These are phyloP conservation scores for Abscondita cerata DNA, from an alignment of 2,888 invertebrate genomes.

Conservation along the genomic window DNA sequence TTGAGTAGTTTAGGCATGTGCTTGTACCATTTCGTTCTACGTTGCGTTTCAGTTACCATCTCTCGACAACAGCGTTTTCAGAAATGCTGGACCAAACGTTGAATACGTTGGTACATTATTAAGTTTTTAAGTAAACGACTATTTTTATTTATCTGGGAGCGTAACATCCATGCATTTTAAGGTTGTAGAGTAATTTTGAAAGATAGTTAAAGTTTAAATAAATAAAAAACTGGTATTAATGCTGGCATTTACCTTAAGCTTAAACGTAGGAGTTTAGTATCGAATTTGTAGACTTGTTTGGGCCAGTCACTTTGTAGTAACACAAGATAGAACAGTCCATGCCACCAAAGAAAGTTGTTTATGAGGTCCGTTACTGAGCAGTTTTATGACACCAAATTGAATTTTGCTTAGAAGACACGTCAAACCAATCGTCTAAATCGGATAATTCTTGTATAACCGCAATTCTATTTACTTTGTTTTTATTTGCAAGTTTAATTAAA, in stretches of 20 bases:
- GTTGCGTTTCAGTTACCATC: neutral
- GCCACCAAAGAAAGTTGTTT: neutral
- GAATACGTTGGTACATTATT: no score
- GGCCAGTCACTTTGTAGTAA: neutral
- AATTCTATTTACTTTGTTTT: neutral
- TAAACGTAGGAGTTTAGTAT: neutral
- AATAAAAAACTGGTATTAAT: neutral
- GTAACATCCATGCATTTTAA: no score
- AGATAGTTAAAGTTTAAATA: neutral
- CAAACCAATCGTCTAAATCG: neutral
- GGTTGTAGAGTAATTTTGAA: neutral
- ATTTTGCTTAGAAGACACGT: neutral
- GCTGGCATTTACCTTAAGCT: neutral
- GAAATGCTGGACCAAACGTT: neutral
- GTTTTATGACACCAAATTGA: conserved; percentile 1
- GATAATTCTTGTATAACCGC: neutral
- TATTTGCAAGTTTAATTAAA: conserved; percentile 6
- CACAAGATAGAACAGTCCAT: neutral
- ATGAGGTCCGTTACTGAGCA: neutral
- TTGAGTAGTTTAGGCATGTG: neutral
- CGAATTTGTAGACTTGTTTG: neutral
- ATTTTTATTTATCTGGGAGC: neutral
- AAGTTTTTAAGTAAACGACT: neutral
- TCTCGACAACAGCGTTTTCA: neutral
- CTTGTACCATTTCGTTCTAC: neutral